A percentile compares a stretch with the other conserved stretches of the same genome.
These are phyloP conservation scores for Thyatira batis DNA, from an alignment of 2,888 invertebrate genomes.

Conservation along the genomic window DNA sequence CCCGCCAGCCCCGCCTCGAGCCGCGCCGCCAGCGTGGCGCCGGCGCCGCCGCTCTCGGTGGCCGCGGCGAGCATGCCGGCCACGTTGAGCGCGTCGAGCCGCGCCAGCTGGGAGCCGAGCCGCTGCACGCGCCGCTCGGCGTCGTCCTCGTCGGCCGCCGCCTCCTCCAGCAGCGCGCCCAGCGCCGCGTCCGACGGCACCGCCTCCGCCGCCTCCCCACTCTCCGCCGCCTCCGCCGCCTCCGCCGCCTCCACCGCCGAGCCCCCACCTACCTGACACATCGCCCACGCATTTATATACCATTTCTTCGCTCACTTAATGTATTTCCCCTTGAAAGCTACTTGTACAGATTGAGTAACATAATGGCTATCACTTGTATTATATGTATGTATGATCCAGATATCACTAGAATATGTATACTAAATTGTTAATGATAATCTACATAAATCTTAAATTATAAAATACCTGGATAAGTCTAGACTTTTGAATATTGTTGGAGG, in stretches of 20 bases:
- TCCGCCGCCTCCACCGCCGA: constrained; percentile 86
- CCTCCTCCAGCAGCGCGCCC: constrained; percentile 89
- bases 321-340: no score
- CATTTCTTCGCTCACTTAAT: no score
- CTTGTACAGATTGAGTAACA: no score
- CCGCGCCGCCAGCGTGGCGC: constrained; percentile 84
- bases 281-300: no score
- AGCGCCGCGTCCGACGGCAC: constrained; percentile 86
- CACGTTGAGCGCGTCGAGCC: constrained; percentile 85
- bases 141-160: constrained; percentile 93
- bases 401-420: no score
- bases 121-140: constrained; percentile 86
- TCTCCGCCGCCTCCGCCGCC: constrained; percentile 86
- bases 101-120: constrained; percentile 91
- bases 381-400: no score
- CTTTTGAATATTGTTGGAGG: no score
- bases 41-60: constrained; percentile 91
- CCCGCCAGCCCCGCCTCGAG: constrained; percentile 80
- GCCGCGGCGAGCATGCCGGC: constrained; percentile 88
- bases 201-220: constrained; percentile 90
- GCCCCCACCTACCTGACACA: constrained; percentile 90
- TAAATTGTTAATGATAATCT: no score
- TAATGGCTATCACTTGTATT: no score
- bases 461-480: no score
- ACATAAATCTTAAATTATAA: no score